Conservation (phyloP, 2,888 invertebrate genomes). For the Tetheella fluctuosa region DNA sequence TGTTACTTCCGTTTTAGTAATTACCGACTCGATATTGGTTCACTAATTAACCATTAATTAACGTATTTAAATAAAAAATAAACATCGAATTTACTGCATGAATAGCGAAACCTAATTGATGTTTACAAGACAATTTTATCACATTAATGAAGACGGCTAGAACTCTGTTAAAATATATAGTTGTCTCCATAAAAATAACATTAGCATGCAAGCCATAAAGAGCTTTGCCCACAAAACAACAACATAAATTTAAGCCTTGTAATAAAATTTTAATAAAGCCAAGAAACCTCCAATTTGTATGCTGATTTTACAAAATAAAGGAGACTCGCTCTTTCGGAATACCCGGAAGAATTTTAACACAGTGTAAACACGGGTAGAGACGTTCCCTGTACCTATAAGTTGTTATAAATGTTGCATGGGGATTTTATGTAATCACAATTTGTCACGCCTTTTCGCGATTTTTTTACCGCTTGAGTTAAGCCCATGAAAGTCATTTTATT, state of each 20-base stretch:
- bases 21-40: neutral
- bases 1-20: neutral
- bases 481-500: neutral
- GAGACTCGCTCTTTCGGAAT: conserved; percentile 22
- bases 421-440: conserved; percentile 2
- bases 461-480: neutral
- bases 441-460: neutral
- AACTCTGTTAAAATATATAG: neutral
- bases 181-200: neutral
- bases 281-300: conserved; percentile 38
- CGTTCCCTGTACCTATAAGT: neutral
- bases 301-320: conserved; percentile 32
- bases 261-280: conserved; percentile 41
- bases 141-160: neutral
- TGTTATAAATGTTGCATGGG: conserved; percentile 5
- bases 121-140: neutral
- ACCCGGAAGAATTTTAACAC: conserved; percentile 21
- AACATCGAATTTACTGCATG: neutral
- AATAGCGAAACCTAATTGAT: neutral
- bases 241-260: conserved; percentile 13
- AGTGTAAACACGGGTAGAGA: conserved; percentile 7
- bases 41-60: neutral
- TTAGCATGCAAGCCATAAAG: conserved; percentile 5
- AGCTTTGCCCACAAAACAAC: conserved; percentile 4
- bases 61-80: neutral